Percentiles rank a stretch among this genome's conserved stretches.
Conservation (phyloP, 2,113 vertebrate species). For the Rattus rattus region DNA sequence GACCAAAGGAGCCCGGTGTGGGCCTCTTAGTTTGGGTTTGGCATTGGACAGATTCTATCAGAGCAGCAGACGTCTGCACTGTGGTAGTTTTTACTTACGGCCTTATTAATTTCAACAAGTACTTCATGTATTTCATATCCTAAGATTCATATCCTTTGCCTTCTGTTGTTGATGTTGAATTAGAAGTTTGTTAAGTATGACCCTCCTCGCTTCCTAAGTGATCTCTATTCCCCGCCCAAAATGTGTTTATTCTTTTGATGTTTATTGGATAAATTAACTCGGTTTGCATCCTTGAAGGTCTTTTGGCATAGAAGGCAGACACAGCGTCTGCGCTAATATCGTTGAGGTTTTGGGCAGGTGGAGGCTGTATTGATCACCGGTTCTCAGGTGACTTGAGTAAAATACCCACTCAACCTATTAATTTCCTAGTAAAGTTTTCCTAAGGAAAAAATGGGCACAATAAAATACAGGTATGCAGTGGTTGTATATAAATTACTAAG, state of each 20-base stretch:
- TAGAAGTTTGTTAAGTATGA: neutral
- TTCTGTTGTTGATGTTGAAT: constrained; percentile 12
- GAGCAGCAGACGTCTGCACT: neutral
- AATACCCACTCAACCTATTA: neutral
- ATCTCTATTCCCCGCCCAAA: neutral
- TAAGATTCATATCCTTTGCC: neutral
- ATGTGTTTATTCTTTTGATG: neutral
- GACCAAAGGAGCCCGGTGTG: neutral
- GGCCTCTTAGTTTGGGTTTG: neutral
- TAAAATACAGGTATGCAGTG: neutral
- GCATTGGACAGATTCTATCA: neutral
- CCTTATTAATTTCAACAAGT: neutral
- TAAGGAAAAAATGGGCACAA: constrained; percentile 3
- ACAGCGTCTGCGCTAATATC: constrained; percentile 17
- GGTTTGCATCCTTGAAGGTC: neutral
- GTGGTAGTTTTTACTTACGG: constrained; percentile 60
- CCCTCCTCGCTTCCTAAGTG: neutral
- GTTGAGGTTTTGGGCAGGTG: neutral
- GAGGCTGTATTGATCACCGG: neutral
- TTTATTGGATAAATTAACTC: neutral
- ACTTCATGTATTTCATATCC: constrained; percentile 36
- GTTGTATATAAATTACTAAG: constrained; percentile 15
- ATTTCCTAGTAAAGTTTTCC: constrained; percentile 43
- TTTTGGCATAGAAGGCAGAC: neutral
- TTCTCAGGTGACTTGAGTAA: constrained; percentile 46